Conservation (phyloP, 2,113 vertebrate species). For the Oncorhynchus clarkii region DNA sequence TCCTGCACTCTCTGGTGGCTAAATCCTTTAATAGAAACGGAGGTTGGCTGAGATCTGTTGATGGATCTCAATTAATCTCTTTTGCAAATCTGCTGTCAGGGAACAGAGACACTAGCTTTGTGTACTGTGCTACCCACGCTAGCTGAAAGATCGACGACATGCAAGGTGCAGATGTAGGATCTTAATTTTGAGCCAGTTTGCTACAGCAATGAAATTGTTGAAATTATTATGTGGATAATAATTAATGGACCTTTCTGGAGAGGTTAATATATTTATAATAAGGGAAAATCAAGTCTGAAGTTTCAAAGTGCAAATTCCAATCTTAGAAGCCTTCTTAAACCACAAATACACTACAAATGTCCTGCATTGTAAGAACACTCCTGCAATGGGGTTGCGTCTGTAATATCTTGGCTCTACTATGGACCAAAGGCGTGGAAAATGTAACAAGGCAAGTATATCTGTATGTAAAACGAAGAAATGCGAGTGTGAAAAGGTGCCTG, state of each 20-base stretch:
- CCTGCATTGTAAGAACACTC: too few relatives aligned
- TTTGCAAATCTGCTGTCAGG: constrained; percentile 76
- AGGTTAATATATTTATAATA: too few relatives aligned
- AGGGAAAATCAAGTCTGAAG: too few relatives aligned
- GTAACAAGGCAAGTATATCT: too few relatives aligned
- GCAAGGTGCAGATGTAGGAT: not conserved
- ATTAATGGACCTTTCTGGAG: too few relatives aligned
- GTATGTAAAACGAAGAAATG: not conserved
- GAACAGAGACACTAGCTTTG: constrained; percentile 60
- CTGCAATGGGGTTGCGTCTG: too few relatives aligned
- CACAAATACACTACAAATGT: too few relatives aligned
- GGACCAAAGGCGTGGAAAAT: not conserved
- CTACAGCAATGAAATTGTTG: too few relatives aligned
- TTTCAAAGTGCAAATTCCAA: too few relatives aligned
- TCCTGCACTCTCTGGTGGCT: constrained; percentile 67
- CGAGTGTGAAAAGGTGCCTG: not conserved
- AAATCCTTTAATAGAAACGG: constrained; percentile 73
- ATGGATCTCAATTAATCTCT: constrained; percentile 74
- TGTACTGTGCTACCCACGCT: constrained; percentile 61
- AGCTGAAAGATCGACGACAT: not conserved
- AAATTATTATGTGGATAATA: too few relatives aligned
- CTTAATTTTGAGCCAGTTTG: too few relatives aligned
- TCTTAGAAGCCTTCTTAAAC: too few relatives aligned
- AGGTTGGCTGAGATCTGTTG: constrained; percentile 68
- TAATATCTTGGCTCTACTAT: not conserved